These are phyloP conservation scores for Podilymbus podiceps DNA, from an alignment of 2,113 vertebrate genomes.

Conservation along the genomic window DNA sequence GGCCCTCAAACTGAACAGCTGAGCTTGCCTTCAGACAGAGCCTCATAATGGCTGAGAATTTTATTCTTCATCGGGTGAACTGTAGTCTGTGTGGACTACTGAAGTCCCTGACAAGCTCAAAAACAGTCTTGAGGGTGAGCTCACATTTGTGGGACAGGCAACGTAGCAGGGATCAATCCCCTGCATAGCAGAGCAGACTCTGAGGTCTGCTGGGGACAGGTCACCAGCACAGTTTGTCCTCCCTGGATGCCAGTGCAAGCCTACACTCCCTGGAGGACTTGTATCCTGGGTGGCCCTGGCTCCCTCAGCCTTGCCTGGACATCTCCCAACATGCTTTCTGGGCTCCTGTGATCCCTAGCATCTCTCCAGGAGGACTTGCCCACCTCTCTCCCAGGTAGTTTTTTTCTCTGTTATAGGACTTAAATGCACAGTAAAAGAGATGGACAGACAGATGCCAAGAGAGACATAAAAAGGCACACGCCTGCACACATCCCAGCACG, in stretches of 20 bases:
- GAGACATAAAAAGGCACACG: neutral
- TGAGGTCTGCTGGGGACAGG: neutral
- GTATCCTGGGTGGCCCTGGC: fast-evolving
- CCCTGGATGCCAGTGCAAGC: neutral
- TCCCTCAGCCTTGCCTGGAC: neutral
- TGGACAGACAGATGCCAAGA: neutral
- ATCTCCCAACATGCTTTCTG: neutral
- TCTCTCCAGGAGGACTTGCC: neutral
- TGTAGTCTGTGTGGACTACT: neutral
- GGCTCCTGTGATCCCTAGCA: neutral
- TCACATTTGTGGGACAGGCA: neutral
- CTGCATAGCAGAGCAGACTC: neutral
- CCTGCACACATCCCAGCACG: neutral
- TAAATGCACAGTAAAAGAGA: neutral
- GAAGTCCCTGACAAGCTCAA: neutral
- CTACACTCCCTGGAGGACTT: neutral
- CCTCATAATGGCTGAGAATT: neutral
- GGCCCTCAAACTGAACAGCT: neutral
- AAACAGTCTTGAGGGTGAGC: neutral
- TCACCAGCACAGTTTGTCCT: neutral
- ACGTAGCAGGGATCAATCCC: neutral
- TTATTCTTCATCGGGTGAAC: neutral
- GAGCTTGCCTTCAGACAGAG: neutral
- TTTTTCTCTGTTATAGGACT: neutral
- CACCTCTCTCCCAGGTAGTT: neutral